Conservation (phyloP, 2,797 vertebrate species). For the Gouania willdenowi region DNA sequence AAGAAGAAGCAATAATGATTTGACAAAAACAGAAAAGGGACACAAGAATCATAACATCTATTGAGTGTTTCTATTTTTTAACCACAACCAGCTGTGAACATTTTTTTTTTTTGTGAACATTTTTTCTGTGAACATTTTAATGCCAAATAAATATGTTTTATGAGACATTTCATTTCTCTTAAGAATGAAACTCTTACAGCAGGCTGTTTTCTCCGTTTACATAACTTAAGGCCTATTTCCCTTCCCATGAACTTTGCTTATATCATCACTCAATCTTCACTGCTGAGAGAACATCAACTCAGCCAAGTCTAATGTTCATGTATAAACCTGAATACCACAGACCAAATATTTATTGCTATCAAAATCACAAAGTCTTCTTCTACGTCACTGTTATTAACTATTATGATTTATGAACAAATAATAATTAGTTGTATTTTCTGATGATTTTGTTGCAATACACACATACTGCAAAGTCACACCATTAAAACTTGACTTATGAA, state of each 20-base stretch:
- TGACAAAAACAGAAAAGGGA: not conserved
- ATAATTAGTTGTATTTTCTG: no score
- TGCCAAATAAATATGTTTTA: conserved; percentile 7
- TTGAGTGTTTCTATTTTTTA: not conserved
- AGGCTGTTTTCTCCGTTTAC: conserved; percentile 6
- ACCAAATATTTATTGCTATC: conserved; percentile 8
- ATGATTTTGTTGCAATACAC: no score
- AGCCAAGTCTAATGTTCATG: conserved; percentile 7
- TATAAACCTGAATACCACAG: not conserved
- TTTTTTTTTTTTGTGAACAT: no score
- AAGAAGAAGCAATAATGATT: conserved; percentile 3
- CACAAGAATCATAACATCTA: not conserved
- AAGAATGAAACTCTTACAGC: conserved; percentile 1
- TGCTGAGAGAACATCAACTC: conserved; percentile 13
- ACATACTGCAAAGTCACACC: no score
- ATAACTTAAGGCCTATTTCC: conserved; percentile 11
- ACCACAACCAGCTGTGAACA: not conserved
- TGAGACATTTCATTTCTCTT: conserved; percentile 3
- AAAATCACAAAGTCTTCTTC: no score
- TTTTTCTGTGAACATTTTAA: not conserved
- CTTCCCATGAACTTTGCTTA: conserved; percentile 22
- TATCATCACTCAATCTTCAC: conserved; percentile 8
- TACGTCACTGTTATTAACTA: no score
- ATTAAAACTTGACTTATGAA: no score
- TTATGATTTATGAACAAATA: conserved; percentile 4